phyloP scores from a whole-genome alignment of 2,113 vertebrate species.

The Thalassarche chlororhynchos region DNA sequence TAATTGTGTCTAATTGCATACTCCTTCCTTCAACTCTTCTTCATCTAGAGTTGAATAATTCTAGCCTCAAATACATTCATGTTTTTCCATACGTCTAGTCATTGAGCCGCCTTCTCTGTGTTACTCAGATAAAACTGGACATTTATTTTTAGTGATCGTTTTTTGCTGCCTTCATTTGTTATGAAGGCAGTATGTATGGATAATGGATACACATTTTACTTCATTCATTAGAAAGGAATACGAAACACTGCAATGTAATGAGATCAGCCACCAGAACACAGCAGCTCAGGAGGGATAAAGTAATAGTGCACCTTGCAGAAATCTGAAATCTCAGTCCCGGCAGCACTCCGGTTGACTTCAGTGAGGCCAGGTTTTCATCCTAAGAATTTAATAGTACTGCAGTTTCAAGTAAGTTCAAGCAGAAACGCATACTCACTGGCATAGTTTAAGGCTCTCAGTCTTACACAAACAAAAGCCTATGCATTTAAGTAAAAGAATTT shows the following conservation, averaged over 20 bases:
- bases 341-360: not conserved
- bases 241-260: not conserved
- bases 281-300: not conserved
- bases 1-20: conserved; percentile 4
- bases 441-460: not conserved
- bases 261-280: not conserved
- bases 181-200: not conserved
- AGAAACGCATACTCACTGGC: not conserved
- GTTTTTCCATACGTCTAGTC: not conserved
- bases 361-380: not conserved
- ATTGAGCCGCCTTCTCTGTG: not conserved
- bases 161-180: not conserved
- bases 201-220: not conserved
- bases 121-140: not conserved
- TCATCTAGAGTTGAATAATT: not conserved
- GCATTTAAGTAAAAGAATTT: not conserved
- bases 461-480: not conserved
- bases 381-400: not conserved
- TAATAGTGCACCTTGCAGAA: not conserved
- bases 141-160: not conserved
- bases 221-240: not conserved
- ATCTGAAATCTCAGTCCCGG: not conserved
- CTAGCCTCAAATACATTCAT: not conserved
- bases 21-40: not conserved
- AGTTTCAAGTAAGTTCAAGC: not conserved